These are phyloP conservation scores for Philopotamus ludificatus DNA, from an alignment of 1,140 invertebrate species.

Conservation along the genomic window DNA sequence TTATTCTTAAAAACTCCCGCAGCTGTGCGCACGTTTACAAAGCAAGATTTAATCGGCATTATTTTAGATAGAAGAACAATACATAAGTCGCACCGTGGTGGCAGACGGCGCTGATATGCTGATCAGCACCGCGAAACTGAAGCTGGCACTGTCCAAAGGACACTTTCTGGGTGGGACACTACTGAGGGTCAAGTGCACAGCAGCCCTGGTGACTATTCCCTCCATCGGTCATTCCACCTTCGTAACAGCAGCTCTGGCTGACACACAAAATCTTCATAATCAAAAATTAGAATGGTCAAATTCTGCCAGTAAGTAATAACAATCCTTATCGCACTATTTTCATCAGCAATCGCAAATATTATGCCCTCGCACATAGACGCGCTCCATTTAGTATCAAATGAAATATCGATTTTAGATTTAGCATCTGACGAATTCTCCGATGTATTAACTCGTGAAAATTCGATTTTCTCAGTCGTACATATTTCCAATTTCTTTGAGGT, in stretches of 20 bases:
- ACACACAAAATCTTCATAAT: conserved; percentile 29
- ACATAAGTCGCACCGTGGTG: conserved; percentile 8
- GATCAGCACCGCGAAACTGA: conserved; percentile 14
- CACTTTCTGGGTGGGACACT: conserved; percentile 35
- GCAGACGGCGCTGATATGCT: conserved; percentile 23
- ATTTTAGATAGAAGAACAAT: conserved; percentile 25
- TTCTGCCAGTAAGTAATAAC: conserved; percentile 9
- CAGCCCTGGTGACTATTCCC: conserved; percentile 13
- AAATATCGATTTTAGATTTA: too few relatives aligned
- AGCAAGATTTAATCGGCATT: too few relatives aligned
- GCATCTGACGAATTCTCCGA: too few relatives aligned
- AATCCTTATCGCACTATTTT: not conserved
- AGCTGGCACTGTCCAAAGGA: conserved; percentile 15
- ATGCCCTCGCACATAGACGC: too few relatives aligned
- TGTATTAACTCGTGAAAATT: too few relatives aligned
- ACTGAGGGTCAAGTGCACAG: conserved; percentile 28
- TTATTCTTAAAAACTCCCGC: too few relatives aligned
- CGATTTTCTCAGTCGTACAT: too few relatives aligned
- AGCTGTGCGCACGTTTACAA: too few relatives aligned
- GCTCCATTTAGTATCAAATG: too few relatives aligned
- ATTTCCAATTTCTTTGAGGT: too few relatives aligned
- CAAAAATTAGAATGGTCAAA: conserved; percentile 37
- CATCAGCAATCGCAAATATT: too few relatives aligned
- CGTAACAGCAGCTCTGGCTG: conserved; percentile 32
- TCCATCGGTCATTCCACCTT: conserved; percentile 17